Evolutionary conservation across 2,888 invertebrate species (phyloP).

Genomic region (Andrena chrysosceles): DNA sequence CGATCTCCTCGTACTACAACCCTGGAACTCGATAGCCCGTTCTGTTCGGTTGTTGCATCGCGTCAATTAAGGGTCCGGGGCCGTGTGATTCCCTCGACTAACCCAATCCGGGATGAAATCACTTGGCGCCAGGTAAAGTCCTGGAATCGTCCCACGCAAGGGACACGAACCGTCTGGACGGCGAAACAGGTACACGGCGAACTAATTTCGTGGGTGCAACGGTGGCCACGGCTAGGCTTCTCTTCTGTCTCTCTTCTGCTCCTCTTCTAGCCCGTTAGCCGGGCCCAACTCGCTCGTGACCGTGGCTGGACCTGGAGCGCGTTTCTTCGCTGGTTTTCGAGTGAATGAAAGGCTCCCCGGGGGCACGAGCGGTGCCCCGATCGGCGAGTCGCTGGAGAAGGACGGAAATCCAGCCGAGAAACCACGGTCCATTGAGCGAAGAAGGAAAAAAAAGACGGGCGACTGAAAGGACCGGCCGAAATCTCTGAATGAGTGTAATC

Average conservation of each 20-base stretch:
- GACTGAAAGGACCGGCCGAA: slow-evolving; percentile 71
- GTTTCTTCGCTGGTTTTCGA: slow-evolving; percentile 7
- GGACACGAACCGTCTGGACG: slow-evolving; percentile 32
- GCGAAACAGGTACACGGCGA: slow-evolving; percentile 62
- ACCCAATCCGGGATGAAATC: slow-evolving; percentile 15
- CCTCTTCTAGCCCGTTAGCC: background rate
- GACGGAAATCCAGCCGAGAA: slow-evolving; percentile 53
- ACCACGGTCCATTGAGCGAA: slow-evolving; percentile 61
- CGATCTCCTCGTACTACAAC: background rate
- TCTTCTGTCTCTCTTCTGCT: slow-evolving; percentile 7
- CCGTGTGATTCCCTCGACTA: slow-evolving; percentile 16
- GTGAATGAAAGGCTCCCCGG: slow-evolving; percentile 71
- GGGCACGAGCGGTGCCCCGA: slow-evolving; percentile 59
- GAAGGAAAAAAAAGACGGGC: slow-evolving; percentile 42
- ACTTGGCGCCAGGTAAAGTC: slow-evolving; percentile 67
- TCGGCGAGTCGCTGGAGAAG: slow-evolving; percentile 25
- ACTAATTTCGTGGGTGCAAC: slow-evolving; percentile 70
- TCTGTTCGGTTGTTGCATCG: slow-evolving; percentile 39
- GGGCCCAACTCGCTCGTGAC: background rate
- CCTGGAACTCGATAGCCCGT: background rate
- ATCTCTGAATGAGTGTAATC: slow-evolving; percentile 83
- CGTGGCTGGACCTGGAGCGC: background rate
- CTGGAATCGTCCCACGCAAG: slow-evolving; percentile 64
- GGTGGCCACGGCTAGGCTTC: slow-evolving; percentile 25
- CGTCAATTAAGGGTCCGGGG: slow-evolving; percentile 33